Conservation (phyloP, 2,797 vertebrate species). For the Myripristis murdjan region DNA sequence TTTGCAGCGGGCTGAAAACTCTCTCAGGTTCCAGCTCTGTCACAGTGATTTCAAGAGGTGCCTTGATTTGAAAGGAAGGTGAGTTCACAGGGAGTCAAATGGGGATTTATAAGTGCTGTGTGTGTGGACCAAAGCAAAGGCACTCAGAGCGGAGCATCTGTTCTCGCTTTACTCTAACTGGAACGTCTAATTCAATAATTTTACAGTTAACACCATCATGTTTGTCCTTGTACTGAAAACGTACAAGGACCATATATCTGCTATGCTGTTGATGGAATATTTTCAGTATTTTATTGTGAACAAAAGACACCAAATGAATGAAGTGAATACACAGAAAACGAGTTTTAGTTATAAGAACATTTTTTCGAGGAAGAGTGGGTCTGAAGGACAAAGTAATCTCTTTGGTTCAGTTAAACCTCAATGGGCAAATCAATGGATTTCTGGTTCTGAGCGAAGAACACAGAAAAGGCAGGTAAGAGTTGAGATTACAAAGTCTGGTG, state of each 20-base stretch:
- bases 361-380: too few species aligned
- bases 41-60: constrained; percentile 46
- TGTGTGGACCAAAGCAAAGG: constrained; percentile 1
- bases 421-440: too few species aligned
- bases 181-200: constrained; percentile 16
- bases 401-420: too few species aligned
- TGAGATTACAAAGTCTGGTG: too few species aligned
- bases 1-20: constrained; percentile 23
- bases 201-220: constrained; percentile 20
- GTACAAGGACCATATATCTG: constrained; percentile 32
- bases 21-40: constrained; percentile 43
- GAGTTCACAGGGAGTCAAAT: constrained; percentile 40
- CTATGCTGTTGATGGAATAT: constrained; percentile 42
- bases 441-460: too few species aligned
- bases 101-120: constrained; percentile 32
- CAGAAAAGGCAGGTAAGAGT: too few species aligned
- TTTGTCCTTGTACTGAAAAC: neutral
- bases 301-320: constrained; percentile 26
- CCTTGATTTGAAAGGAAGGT: constrained; percentile 24
- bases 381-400: too few species aligned
- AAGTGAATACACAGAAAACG: constrained; percentile 19
- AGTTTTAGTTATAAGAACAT: constrained; percentile 25
- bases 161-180: constrained; percentile 25
- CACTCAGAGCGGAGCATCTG: constrained; percentile 40
- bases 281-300: constrained; percentile 39